These are phyloP conservation scores for Xanthostigma xanthostigma DNA, from an alignment of 2,888 invertebrate genomes.

Conservation along the genomic window DNA sequence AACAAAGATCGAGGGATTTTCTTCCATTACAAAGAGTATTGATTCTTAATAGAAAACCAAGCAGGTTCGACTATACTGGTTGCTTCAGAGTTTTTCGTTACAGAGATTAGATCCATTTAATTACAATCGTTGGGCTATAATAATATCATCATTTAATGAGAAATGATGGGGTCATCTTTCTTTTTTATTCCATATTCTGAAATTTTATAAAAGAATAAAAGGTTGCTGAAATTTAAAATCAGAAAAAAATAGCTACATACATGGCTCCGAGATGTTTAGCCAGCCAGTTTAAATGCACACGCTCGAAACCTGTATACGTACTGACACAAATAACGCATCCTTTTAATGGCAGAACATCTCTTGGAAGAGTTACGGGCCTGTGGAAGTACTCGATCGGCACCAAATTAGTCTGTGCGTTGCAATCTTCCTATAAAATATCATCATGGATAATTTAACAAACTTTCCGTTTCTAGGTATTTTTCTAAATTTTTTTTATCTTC, in stretches of 20 bases:
- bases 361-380: slow-evolving; percentile 39
- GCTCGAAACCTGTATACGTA: slow-evolving; percentile 56
- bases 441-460: not conserved
- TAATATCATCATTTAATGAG: too few relatives aligned
- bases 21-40: too few relatives aligned
- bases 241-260: slow-evolving; percentile 27
- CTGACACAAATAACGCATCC: slow-evolving; percentile 69
- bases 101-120: not conserved
- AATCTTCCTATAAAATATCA: slow-evolving; percentile 42
- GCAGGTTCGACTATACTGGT: too few relatives aligned
- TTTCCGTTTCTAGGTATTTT: not conserved
- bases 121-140: not conserved
- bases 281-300: slow-evolving; percentile 54
- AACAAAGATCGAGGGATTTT: too few relatives aligned
- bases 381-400: slow-evolving; percentile 57
- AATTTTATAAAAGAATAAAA: too few relatives aligned
- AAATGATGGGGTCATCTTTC: too few relatives aligned
- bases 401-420: slow-evolving; percentile 39
- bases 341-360: slow-evolving; percentile 34
- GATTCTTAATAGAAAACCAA: too few relatives aligned
- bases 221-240: too few relatives aligned
- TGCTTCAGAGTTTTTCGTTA: too few relatives aligned
- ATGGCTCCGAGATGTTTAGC: slow-evolving; percentile 58
- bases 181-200: too few relatives aligned
- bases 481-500: too few relatives aligned